Conservation (phyloP, 2,113 vertebrate genomes). For the Hepsetus odoe region DNA sequence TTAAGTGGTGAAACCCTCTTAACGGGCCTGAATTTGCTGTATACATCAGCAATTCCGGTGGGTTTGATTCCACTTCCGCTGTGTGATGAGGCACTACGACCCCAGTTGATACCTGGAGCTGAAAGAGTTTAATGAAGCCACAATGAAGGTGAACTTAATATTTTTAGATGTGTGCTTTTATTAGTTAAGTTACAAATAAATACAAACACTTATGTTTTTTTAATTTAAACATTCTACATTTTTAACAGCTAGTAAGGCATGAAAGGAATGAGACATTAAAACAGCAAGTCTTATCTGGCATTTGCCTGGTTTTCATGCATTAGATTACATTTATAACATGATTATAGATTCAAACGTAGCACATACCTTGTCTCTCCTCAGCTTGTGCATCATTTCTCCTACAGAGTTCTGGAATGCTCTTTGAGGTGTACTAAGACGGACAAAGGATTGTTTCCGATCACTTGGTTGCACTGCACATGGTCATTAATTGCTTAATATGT, state of each 20-base stretch:
- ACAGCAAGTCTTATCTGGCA: not conserved
- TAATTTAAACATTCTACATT: not conserved
- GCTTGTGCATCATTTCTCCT: constrained; percentile 86
- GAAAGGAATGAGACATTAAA: not conserved
- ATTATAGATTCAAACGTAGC: not conserved
- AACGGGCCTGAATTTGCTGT: constrained; percentile 95
- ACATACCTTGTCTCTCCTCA: constrained; percentile 89
- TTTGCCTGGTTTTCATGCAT: not conserved
- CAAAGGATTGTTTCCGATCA: not conserved
- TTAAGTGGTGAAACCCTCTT: constrained; percentile 96
- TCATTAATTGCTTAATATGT: too few species aligned
- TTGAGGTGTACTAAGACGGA: constrained; percentile 85
- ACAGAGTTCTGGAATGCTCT: constrained; percentile 93
- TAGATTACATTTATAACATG: not conserved
- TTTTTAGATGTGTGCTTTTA: not conserved
- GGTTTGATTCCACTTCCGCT: constrained; percentile 85
- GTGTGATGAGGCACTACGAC: constrained; percentile 82
- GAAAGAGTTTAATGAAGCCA: constrained; percentile 4
- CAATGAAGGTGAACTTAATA: not conserved
- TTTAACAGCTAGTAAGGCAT: not conserved
- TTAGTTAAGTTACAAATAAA: not conserved
- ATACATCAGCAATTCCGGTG: constrained; percentile 87
- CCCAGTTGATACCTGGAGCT: constrained; percentile 92
- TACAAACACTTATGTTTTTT: too few species aligned
- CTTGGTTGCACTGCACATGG: too few species aligned